Evolutionary conservation across 2,797 vertebrate genomes (phyloP), one percentile per base, ranked within the genome.

Genomic region (Adelosebastes latens): DNA sequence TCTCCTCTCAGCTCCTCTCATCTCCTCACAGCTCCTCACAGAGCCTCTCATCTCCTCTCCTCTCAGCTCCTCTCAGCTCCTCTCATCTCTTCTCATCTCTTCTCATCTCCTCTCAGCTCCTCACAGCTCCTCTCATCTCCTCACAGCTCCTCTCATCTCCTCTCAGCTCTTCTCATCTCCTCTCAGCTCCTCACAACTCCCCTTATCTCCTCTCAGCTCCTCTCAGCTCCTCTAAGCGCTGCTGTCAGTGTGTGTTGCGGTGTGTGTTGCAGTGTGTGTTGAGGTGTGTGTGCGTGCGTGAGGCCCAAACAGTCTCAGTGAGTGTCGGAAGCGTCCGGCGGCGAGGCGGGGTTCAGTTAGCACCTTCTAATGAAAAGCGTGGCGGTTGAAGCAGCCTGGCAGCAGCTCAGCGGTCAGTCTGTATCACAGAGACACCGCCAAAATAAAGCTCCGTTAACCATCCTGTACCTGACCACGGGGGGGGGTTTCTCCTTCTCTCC

Each of bases 361-460:
- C 90, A 71, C 87, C 66, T 87, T 56, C 8, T 55, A 85, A 88
- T 90, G 62, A 81, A 42, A 42, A 42, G 39, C 5, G 6, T 42
- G 39, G 39, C 6, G 6, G 39, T 16, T 16, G 39, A 42, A 42
- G 14, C 39, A 42, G 39, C 13, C 13, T 42, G 39, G 39, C 39
- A 42, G 14, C 39, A 42, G 39, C 39, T 0, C 27, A 31, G 84
- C 39, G 11, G 75, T 77, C 74, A 76, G 56, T 69, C 76, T 13
- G 68, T 46, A 78, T 76, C 82, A 34, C 25, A 32, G 39, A 69
- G 52, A 70, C 72, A 6, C 58, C 36, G 62, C 80, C 80, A 86
- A 88, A 87, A 89, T 85, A 88, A 82, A 88, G 75, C 79, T 71
- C 59, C 76, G 77, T 49, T 77, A 75, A 60, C 36, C 27, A 14